phyloP scores from a whole-genome alignment of 2,888 invertebrate genomes.

The Eugnorisma glareosa region DNA sequence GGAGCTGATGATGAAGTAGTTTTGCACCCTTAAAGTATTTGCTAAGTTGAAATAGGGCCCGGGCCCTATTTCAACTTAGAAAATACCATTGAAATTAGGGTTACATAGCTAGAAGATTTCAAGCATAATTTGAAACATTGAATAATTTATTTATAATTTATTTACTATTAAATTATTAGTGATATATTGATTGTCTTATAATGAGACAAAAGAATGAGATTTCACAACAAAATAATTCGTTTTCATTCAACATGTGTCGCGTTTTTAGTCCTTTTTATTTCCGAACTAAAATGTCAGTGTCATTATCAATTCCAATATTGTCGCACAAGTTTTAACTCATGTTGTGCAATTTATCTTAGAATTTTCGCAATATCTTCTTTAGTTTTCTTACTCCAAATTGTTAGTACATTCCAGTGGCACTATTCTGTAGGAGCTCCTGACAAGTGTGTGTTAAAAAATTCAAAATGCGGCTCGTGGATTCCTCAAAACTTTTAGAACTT shows the following conservation, averaged over 20 bases:
- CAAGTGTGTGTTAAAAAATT: conserved; percentile 38
- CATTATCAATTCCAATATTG: conserved; percentile 64
- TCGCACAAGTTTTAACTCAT: conserved; percentile 71
- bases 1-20: too few species aligned
- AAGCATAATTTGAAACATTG: too few species aligned
- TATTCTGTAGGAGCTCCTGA: conserved; percentile 13
- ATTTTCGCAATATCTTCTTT: conserved; percentile 65
- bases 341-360: conserved; percentile 78
- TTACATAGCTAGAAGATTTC: too few species aligned
- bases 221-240: background rate
- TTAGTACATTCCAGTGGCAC: conserved; percentile 41
- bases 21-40: too few species aligned
- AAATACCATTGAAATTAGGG: too few species aligned
- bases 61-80: too few species aligned
- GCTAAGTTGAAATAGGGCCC: too few species aligned
- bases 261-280: conserved; percentile 31
- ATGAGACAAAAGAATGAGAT: too few species aligned
- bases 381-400: conserved; percentile 52
- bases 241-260: background rate
- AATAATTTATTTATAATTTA: too few species aligned
- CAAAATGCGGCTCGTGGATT: conserved; percentile 91
- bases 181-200: too few species aligned
- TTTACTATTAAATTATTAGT: too few species aligned
- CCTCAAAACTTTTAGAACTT: conserved; percentile 91
- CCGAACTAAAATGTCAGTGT: conserved; percentile 64